Evolutionary conservation across 64 coral and sea anemone species (phyloP), one percentile per base, ranked within the genome.

Genomic region (Platygyra sinensis): DNA sequence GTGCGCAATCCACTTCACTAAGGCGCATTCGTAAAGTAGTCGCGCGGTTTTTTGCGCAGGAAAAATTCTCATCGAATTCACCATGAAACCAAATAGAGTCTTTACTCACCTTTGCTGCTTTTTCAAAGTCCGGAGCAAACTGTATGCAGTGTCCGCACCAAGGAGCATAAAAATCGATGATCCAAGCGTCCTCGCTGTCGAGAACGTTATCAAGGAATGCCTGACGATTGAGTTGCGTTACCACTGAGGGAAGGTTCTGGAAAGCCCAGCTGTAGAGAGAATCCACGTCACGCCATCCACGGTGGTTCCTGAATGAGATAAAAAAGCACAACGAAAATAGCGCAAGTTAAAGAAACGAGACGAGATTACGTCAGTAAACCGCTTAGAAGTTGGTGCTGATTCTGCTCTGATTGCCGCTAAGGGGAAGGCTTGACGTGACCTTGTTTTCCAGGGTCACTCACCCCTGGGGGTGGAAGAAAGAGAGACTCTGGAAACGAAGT

Each of bases 61-160:
- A 46, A 46, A 46, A 46, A 46, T 46, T 46, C 42, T 46, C 42
- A 46, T 2, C 13, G 10, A 59, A 33, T 63, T 59, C 30, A 32
- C 2, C 30, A n/a, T 28, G 31, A 20, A 27, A 62, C 22, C 18
- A 62, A 62, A 2, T 51, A 24, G n/a, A 62, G 16, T 18, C 16
- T 15, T 14, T 18, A 19, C 87, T 55, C 62, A 98, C 96, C 91
- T 99, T 99, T 42, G 94, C 94, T 32, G 76, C 65, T 89, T 76
- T 95, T 49, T 99, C 97, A 87, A 91, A 99, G 59, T 99, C 79
- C n/a, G 97, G 97, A 74, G 97, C 97, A 95, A 99, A 99, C 32
- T 90, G 97, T 52, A 99, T 90, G 55, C 97, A 99, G 51, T 95
- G 97, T 4, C 97, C 97, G 59, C 97, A 99, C 97, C 97, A 99